Conservation (phyloP, 2,888 invertebrate species). For the Drosophila barbarae region DNA sequence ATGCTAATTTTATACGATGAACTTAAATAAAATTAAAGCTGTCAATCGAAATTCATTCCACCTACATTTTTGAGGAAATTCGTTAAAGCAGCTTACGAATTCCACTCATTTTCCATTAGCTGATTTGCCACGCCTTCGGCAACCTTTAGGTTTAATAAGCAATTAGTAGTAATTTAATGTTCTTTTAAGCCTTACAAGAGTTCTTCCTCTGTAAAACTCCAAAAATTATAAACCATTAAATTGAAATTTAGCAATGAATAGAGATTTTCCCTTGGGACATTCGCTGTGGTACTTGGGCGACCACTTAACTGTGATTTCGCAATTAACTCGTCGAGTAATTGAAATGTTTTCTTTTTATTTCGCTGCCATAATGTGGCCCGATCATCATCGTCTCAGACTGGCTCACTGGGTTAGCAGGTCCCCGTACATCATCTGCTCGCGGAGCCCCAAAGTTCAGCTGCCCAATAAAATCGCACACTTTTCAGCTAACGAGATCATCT, state of each 20-base stretch:
- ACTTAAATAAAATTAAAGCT: not conserved
- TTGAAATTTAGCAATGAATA: not conserved
- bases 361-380: not conserved
- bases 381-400: not conserved
- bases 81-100: constrained; percentile 6
- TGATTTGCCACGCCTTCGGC: constrained; percentile 7
- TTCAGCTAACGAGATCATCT: constrained; percentile 54
- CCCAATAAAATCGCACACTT: constrained; percentile 27
- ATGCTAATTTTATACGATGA: not conserved
- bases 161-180: not conserved
- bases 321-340: constrained; percentile 17
- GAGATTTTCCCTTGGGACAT: constrained; percentile 7
- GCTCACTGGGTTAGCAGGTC: constrained; percentile 19
- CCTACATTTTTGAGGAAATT: constrained; percentile 11
- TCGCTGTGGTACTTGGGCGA: not conserved
- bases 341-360: constrained; percentile 13
- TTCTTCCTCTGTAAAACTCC: not conserved
- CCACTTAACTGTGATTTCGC: constrained; percentile 8
- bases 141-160: constrained; percentile 4
- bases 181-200: not conserved
- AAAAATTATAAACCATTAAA: not conserved
- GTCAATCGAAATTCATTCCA: not conserved
- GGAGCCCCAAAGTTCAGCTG: constrained; percentile 20
- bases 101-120: not conserved
- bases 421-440: constrained; percentile 7